Percentiles rank a stretch among this genome's conserved stretches.
Evolutionary conservation across 2,888 invertebrate genomes (phyloP).

Genomic region (Herminia tarsipennalis): DNA sequence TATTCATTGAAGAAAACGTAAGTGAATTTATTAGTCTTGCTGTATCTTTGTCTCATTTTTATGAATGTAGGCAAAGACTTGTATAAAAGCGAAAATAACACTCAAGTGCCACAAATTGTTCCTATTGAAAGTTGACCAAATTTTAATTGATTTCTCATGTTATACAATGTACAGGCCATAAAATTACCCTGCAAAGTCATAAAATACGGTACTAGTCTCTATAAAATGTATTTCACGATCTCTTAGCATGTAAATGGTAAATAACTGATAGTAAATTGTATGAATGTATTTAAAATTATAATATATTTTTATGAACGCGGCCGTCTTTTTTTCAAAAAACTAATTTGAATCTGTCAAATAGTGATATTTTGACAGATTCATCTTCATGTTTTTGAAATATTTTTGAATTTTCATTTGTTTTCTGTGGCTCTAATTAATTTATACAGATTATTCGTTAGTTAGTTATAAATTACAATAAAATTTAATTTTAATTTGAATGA

Average conservation of each 20-base stretch:
- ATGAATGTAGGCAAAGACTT: conserved; percentile 7
- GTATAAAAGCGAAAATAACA: neutral
- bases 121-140: neutral
- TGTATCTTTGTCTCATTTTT: conserved; percentile 27
- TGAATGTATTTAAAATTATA: no score
- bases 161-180: conserved; percentile 28
- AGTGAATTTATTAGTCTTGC: conserved; percentile 33
- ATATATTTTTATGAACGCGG: conserved; percentile 36
- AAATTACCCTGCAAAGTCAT: conserved; percentile 45
- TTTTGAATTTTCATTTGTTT: no score
- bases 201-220: conserved; percentile 16
- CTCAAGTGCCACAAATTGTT: neutral
- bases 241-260: conserved; percentile 13
- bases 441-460: no score
- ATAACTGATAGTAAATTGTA: neutral
- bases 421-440: no score
- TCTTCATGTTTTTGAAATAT: no score
- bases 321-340: conserved; percentile 10
- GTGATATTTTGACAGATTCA: conserved; percentile 7
- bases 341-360: conserved; percentile 11
- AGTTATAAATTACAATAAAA: no score
- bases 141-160: conserved; percentile 6
- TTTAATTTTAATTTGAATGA: no score
- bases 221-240: conserved; percentile 4
- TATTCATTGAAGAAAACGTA: conserved; percentile 49